A percentile compares a stretch with the other conserved stretches of the same genome.
Evolutionary conservation across 2,113 vertebrate species (phyloP).

Genomic region (Tupaia tana): DNA sequence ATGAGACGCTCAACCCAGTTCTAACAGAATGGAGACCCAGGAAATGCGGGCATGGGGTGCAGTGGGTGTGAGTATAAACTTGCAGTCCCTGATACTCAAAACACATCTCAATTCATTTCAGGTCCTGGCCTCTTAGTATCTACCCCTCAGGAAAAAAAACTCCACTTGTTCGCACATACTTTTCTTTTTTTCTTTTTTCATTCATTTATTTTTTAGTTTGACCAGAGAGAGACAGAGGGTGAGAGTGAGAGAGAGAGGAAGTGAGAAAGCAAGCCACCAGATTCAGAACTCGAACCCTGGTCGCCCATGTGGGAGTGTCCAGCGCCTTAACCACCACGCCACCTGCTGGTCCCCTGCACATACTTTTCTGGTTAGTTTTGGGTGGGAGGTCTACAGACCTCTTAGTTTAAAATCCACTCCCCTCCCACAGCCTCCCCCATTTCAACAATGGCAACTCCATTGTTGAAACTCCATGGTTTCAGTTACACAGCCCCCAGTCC

Average conservation of each 20-base stretch:
- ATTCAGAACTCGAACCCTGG: too few species aligned
- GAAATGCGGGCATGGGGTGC: background rate
- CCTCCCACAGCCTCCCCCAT: background rate
- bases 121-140: background rate
- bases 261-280: too few species aligned
- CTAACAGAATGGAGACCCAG: background rate
- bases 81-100: background rate
- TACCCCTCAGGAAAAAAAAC: background rate
- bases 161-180: background rate
- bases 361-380: background rate
- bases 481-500: background rate
- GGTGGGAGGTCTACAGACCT: background rate
- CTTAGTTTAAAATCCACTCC: background rate
- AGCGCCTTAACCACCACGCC: too few species aligned
- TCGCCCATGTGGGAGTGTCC: too few species aligned
- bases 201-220: too few species aligned
- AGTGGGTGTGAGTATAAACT: background rate
- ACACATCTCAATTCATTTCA: background rate
- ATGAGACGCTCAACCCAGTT: background rate
- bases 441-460: slow-evolving; percentile 1
- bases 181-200: background rate
- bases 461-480: background rate
- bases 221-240: too few species aligned
- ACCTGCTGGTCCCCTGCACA: background rate
- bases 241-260: too few species aligned